A percentile compares a stretch with the other conserved stretches of the same genome.
phyloP scores from a whole-genome alignment of 2,797 vertebrate species.

The Podarcis siculus region DNA sequence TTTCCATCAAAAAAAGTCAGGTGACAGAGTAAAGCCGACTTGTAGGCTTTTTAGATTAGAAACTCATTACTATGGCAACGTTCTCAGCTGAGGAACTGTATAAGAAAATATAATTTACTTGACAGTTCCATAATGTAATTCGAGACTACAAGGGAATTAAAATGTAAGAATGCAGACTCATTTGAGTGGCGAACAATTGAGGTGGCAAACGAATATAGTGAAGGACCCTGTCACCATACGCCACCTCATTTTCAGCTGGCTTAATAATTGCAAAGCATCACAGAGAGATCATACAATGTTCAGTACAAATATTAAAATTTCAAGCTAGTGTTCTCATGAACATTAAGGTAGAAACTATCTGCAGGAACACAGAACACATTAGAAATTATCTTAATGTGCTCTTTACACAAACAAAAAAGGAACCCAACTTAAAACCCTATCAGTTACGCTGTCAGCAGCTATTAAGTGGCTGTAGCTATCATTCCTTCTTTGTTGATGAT shows the following conservation, averaged over 20 bases:
- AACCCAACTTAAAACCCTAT: neutral
- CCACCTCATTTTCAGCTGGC: neutral
- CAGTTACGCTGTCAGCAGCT: neutral
- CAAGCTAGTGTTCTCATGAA: neutral
- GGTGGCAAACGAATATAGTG: neutral
- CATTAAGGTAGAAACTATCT: neutral
- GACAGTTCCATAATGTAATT: conserved; percentile 57
- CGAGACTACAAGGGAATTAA: conserved; percentile 36
- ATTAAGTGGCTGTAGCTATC: neutral
- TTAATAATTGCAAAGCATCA: neutral
- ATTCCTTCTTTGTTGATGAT: neutral
- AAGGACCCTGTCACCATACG: neutral
- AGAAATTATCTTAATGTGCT: neutral
- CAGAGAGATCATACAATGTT: neutral
- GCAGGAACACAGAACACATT: too few species aligned
- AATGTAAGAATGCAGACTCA: conserved; percentile 18
- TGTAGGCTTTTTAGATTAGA: conserved; percentile 71
- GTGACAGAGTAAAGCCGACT: conserved; percentile 72
- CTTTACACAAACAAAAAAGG: neutral
- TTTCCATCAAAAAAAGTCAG: conserved; percentile 66
- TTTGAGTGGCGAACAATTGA: neutral
- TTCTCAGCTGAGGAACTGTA: conserved; percentile 56
- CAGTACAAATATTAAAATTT: neutral
- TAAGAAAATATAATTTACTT: conserved; percentile 64
- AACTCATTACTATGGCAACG: conserved; percentile 75